Evolutionary conservation across 2,888 invertebrate species (phyloP).

Genomic region (Orchesellides sinensis): DNA sequence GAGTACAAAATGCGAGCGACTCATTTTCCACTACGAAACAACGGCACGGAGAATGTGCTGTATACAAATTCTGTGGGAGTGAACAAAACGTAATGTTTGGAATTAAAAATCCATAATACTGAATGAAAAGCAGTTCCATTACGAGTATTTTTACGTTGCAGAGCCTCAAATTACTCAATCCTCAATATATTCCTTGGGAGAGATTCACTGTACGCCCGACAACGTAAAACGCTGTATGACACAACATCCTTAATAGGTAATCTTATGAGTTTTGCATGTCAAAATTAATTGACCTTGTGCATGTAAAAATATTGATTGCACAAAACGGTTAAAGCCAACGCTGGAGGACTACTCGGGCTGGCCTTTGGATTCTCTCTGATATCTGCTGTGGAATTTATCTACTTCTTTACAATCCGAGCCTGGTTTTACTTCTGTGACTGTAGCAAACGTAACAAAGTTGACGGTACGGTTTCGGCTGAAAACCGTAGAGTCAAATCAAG

Average conservation of each 20-base stretch:
- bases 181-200: neutral
- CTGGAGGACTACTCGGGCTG: slow-evolving; percentile 33
- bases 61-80: neutral
- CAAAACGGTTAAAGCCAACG: too few relatives aligned
- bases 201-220: slow-evolving; percentile 13
- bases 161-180: neutral
- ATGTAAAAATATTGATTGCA: too few relatives aligned
- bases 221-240: slow-evolving; percentile 8
- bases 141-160: neutral
- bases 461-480: too few relatives aligned
- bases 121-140: too few relatives aligned
- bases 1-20: slow-evolving; percentile 2
- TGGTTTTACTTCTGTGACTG: neutral
- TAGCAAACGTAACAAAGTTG: too few relatives aligned
- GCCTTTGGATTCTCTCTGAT: slow-evolving; percentile 28
- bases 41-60: neutral
- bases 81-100: too few relatives aligned
- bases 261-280: neutral
- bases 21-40: slow-evolving; percentile 7
- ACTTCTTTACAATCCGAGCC: slow-evolving; percentile 29
- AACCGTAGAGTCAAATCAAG: too few relatives aligned
- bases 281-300: too few relatives aligned
- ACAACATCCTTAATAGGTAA: neutral
- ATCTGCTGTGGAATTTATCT: slow-evolving; percentile 15
- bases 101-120: too few relatives aligned